Conservation (phyloP, 1,140 invertebrate genomes). For the Anagrus nilaparvatae region DNA sequence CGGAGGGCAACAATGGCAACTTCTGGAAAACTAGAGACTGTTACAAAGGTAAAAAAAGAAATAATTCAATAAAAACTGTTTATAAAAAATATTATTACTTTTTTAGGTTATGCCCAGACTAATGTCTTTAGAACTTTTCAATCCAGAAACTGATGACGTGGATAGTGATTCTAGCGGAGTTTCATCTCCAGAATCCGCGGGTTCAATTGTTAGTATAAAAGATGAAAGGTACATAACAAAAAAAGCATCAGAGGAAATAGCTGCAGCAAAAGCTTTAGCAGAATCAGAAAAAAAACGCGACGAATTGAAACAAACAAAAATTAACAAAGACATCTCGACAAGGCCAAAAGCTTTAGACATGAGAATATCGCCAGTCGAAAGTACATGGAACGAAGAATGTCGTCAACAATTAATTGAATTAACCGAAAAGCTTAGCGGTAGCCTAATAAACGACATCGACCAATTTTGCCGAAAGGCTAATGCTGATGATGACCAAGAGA, state of each 20-base stretch:
- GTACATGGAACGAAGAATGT: constrained; percentile 52
- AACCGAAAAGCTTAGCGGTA: constrained; percentile 64
- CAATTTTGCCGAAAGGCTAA: constrained; percentile 41
- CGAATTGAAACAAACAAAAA: background rate
- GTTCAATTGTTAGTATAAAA: constrained; percentile 65
- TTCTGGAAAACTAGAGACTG: constrained; percentile 39
- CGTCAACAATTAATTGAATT: constrained; percentile 62
- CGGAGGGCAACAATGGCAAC: constrained; percentile 43
- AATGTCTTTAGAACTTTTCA: constrained; percentile 73
- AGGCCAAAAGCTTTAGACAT: constrained; percentile 1
- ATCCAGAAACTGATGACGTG: constrained; percentile 81
- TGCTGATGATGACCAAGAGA: constrained; percentile 15
- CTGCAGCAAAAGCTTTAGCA: background rate
- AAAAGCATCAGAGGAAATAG: too few relatives aligned
- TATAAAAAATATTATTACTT: too few relatives aligned
- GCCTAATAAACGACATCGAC: constrained; percentile 64
- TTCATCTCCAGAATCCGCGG: constrained; percentile 76
- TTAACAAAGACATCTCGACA: background rate
- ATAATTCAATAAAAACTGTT: too few relatives aligned
- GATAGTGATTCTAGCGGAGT: constrained; percentile 80
- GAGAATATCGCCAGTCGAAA: constrained; percentile 29
- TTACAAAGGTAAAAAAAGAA: too few relatives aligned
- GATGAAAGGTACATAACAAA: constrained; percentile 30
- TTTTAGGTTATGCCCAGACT: constrained; percentile 56
- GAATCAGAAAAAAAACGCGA: constrained; percentile 8